These are phyloP conservation scores for Melanostoma scalare DNA, from an alignment of 2,888 invertebrate genomes.

Conservation along the genomic window DNA sequence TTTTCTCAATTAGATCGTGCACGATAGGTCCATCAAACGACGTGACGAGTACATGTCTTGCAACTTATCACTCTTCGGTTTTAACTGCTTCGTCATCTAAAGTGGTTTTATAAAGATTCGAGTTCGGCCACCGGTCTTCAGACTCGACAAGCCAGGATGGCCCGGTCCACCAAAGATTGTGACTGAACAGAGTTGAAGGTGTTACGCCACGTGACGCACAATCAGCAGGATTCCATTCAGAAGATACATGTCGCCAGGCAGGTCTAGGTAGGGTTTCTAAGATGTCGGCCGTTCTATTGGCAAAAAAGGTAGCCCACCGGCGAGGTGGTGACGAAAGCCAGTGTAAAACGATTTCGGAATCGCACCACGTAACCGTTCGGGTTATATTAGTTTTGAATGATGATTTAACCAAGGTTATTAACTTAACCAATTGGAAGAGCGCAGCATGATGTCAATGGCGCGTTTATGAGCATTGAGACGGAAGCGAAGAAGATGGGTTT, in stretches of 20 bases:
- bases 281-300: conserved; percentile 64
- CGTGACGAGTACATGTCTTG: background rate
- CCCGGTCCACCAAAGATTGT: conserved; percentile 29
- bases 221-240: conserved; percentile 71
- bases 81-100: background rate
- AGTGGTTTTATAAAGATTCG: background rate
- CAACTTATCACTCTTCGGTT: background rate
- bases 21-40: background rate
- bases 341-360: conserved; percentile 72
- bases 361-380: conserved; percentile 67
- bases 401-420: conserved; percentile 26
- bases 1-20: conserved; percentile 13
- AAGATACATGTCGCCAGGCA: conserved; percentile 63
- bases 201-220: conserved; percentile 70
- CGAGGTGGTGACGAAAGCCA: conserved; percentile 6
- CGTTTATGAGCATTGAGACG: no score
- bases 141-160: background rate
- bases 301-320: conserved; percentile 37
- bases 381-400: conserved; percentile 36
- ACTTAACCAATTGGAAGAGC: no score
- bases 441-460: no score
- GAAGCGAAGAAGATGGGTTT: no score
- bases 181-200: conserved; percentile 38
- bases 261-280: conserved; percentile 49
- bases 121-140: conserved; percentile 8